A percentile compares a stretch with the other conserved stretches of the same genome.
Evolutionary conservation across 2,113 vertebrate species (phyloP).

Genomic region (Embiotoca jacksoni): DNA sequence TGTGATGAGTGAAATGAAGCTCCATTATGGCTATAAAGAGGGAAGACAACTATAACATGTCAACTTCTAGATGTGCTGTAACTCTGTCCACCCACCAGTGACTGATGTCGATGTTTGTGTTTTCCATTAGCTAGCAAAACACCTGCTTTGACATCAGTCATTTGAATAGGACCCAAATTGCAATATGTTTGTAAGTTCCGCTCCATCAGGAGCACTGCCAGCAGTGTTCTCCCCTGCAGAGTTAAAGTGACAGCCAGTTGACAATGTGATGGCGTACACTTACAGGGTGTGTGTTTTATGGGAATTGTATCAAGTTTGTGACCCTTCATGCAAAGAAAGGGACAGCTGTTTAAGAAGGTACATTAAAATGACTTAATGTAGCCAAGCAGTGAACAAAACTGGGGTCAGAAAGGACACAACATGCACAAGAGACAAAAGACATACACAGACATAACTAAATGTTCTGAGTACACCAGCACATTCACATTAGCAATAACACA

Average conservation of each 20-base stretch:
- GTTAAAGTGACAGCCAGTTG: background rate
- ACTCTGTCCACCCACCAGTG: slow-evolving; percentile 17
- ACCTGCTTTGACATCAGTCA: slow-evolving; percentile 27
- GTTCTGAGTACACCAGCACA: background rate
- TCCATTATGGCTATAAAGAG: slow-evolving; percentile 47
- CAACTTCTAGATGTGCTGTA: slow-evolving; percentile 20
- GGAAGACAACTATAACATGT: slow-evolving; percentile 15
- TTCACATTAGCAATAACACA: background rate
- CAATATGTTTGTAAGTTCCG: slow-evolving; percentile 8
- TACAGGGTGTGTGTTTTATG: background rate
- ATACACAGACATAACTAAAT: background rate
- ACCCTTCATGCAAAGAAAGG: background rate
- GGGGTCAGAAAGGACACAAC: background rate
- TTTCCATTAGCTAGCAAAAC: slow-evolving; percentile 39
- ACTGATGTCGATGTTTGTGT: slow-evolving; percentile 26
- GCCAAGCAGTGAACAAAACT: background rate
- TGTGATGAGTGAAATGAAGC: slow-evolving; percentile 42
- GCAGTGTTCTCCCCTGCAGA: background rate
- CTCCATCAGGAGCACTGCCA: slow-evolving; percentile 21
- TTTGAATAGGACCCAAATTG: slow-evolving; percentile 25
- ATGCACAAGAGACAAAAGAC: background rate
- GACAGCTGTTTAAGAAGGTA: background rate
- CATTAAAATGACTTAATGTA: background rate
- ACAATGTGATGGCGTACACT: no score
- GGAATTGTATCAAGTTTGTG: slow-evolving; percentile 10